Percentiles rank a stretch among this genome's conserved stretches.
phyloP scores from a whole-genome alignment of 2,888 invertebrate species.

The Diadromus collaris region DNA sequence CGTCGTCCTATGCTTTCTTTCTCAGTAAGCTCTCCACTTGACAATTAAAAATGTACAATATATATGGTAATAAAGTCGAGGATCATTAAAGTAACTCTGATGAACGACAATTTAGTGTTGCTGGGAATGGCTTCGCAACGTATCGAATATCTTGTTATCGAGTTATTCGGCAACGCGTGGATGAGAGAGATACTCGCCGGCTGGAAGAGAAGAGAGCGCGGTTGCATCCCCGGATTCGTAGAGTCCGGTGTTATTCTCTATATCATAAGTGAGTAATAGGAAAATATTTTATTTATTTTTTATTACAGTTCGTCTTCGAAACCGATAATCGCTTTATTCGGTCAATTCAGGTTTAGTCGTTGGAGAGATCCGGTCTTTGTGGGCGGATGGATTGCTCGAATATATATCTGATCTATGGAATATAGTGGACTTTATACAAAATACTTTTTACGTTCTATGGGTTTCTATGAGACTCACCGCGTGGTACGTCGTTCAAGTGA shows the following conservation, averaged over 20 bases:
- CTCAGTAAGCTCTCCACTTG: conserved; percentile 85
- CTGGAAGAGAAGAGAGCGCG: conserved; percentile 90
- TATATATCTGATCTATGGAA: conserved; percentile 99
- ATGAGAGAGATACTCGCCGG: conserved; percentile 87
- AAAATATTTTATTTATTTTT: background rate
- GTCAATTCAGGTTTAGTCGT: conserved; percentile 91
- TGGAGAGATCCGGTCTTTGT: conserved; percentile 95
- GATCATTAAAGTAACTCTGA: background rate
- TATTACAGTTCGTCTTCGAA: background rate
- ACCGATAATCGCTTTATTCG: background rate
- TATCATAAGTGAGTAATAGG: conserved; percentile 87
- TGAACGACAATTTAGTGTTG: conserved; percentile 85
- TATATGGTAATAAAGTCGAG: background rate
- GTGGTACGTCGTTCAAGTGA: conserved; percentile 94
- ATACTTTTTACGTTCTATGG: conserved; percentile 97
- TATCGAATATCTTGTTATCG: conserved; percentile 90
- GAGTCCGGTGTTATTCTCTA: conserved; percentile 93
- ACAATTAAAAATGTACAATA: background rate
- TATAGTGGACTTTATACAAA: conserved; percentile 98
- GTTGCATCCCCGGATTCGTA: conserved; percentile 89
- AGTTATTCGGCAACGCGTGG: conserved; percentile 90
- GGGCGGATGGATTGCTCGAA: conserved; percentile 94
- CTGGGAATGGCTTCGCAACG: conserved; percentile 97
- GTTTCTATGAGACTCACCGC: conserved; percentile 93
- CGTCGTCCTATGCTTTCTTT: conserved; percentile 97